phyloP scores from a whole-genome alignment of 1,140 invertebrate species.

The Ruditapes philippinarum region DNA sequence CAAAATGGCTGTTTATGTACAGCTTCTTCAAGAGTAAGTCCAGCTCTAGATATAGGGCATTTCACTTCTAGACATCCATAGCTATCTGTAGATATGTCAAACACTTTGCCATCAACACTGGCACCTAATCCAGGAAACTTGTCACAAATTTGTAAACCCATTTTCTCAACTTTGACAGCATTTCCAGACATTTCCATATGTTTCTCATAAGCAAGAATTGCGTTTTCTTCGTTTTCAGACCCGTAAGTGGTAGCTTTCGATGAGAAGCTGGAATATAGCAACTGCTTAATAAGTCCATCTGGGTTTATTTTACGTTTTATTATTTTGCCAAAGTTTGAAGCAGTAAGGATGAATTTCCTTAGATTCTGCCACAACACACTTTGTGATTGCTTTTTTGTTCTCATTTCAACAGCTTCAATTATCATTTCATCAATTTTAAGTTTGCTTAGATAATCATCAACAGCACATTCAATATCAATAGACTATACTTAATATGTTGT shows the following conservation, averaged over 20 bases:
- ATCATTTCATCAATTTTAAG: neutral
- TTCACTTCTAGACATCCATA: neutral
- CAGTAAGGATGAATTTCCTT: neutral
- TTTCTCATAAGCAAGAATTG: neutral
- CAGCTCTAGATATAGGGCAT: neutral
- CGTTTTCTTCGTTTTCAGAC: neutral
- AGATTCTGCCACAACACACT: neutral
- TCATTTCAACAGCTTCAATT: neutral
- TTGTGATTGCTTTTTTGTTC: neutral
- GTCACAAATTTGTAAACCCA: neutral
- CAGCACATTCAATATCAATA: no score
- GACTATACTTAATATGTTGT: no score
- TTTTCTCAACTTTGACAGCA: neutral
- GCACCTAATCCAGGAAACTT: neutral
- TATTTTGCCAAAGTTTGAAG: slow-evolving; percentile 22
- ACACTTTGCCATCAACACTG: neutral
- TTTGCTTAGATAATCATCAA: no score
- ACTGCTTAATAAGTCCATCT: neutral
- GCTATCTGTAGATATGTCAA: neutral
- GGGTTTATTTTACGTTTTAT: neutral
- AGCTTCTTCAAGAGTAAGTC: neutral
- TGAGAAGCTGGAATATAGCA: neutral
- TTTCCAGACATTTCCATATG: neutral
- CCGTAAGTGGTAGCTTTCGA: neutral
- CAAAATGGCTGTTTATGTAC: neutral